These are phyloP conservation scores for Eutolmus rufibarbis DNA, from an alignment of 2,888 invertebrate species.

Conservation along the genomic window DNA sequence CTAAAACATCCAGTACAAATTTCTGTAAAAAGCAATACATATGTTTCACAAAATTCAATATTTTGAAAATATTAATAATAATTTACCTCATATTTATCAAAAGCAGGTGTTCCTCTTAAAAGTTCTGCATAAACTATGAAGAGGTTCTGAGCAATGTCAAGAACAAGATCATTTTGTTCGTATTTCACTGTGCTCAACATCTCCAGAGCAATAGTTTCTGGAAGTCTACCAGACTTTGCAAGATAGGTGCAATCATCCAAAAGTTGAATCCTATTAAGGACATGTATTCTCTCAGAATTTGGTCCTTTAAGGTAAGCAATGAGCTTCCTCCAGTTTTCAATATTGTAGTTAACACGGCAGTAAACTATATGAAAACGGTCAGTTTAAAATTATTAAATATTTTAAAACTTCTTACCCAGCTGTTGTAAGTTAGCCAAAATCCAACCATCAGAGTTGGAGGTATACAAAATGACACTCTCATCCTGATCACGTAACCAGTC, in stretches of 20 bases:
- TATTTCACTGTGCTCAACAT: slow-evolving; percentile 65
- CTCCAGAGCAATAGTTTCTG: slow-evolving; percentile 62
- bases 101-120: background rate
- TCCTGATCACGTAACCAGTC: slow-evolving; percentile 5
- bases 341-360: slow-evolving; percentile 38
- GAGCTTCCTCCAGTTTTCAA: slow-evolving; percentile 34
- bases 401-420: background rate
- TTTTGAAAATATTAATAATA: background rate
- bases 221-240: slow-evolving; percentile 67
- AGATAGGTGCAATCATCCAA: slow-evolving; percentile 73
- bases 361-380: background rate
- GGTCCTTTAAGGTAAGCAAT: slow-evolving; percentile 35
- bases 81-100: background rate
- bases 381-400: background rate
- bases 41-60: background rate
- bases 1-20: background rate
- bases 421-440: slow-evolving; percentile 14
- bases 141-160: slow-evolving; percentile 61
- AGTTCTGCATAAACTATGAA: background rate
- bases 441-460: background rate
- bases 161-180: slow-evolving; percentile 69
- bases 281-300: slow-evolving; percentile 41
- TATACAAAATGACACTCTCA: background rate
- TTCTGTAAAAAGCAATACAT: background rate
- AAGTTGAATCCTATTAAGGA: slow-evolving; percentile 74